phyloP scores from a whole-genome alignment of 1,140 invertebrate species.

The Ips typographus region DNA sequence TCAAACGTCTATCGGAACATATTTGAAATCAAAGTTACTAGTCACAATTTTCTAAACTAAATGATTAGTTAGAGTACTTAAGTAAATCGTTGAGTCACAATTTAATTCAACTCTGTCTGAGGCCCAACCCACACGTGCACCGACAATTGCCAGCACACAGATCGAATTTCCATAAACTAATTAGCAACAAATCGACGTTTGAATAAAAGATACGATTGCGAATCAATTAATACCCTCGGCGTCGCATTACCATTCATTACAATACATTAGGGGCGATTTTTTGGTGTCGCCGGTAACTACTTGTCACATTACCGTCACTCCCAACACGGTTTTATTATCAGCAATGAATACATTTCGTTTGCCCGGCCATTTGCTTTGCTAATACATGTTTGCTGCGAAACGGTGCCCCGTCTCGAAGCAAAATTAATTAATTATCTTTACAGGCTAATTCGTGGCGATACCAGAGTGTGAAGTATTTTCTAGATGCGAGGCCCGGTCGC shows the following conservation, averaged over 20 bases:
- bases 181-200: too few species aligned
- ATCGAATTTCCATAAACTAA: too few species aligned
- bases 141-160: too few species aligned
- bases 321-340: constrained; percentile 7
- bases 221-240: constrained; percentile 1
- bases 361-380: constrained; percentile 2
- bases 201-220: background rate
- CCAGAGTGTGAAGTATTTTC: constrained; percentile 50
- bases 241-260: constrained; percentile 12
- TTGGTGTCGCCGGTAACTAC: constrained; percentile 4
- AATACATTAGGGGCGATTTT: constrained; percentile 5
- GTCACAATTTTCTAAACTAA: too few species aligned
- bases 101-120: too few species aligned
- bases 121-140: too few species aligned
- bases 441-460: constrained; percentile 48
- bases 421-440: constrained; percentile 29
- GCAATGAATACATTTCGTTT: constrained; percentile 7
- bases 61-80: too few species aligned
- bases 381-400: background rate
- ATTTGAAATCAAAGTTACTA: too few species aligned
- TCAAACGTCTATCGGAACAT: too few species aligned
- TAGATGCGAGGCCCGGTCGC: constrained; percentile 43
- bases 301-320: constrained; percentile 10
- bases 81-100: too few species aligned
- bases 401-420: constrained; percentile 7